Conservation (phyloP, 1,140 invertebrate species). For the Diprion similis region DNA sequence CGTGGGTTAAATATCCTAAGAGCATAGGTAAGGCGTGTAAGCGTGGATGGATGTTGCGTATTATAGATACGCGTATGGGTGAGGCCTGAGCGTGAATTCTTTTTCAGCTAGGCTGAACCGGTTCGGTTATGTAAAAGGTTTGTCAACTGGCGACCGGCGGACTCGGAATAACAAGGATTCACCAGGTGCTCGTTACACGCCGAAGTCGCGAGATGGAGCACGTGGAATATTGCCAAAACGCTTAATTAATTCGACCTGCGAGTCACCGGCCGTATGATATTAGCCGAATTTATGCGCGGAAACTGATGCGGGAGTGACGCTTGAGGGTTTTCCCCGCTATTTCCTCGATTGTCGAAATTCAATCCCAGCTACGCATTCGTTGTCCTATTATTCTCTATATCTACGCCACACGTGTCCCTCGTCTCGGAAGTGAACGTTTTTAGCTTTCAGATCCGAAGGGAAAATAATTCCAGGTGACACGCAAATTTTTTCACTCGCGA, state of each 20-base stretch:
- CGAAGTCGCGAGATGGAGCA: neutral
- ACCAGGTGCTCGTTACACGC: neutral
- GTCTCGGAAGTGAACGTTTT: neutral
- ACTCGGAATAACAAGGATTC: slow-evolving; percentile 4
- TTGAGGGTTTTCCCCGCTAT: neutral
- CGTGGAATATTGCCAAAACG: slow-evolving; percentile 4
- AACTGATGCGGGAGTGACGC: neutral
- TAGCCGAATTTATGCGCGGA: too few species aligned
- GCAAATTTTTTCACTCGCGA: neutral
- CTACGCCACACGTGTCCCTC: neutral
- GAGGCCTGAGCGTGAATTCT: neutral
- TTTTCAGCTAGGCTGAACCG: neutral
- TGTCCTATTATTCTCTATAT: too few species aligned
- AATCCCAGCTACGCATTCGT: neutral
- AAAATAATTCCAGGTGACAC: neutral
- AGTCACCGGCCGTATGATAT: too few species aligned
- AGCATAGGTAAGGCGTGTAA: neutral
- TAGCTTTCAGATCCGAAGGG: neutral
- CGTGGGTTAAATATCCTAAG: neutral
- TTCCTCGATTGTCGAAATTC: neutral
- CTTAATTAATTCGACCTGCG: neutral
- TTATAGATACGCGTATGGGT: neutral
- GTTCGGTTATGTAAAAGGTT: slow-evolving; percentile 7
- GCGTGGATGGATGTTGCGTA: neutral
- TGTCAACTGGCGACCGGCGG: slow-evolving; percentile 1